Evolutionary conservation across 1,140 invertebrate species (phyloP).

Genomic region (Olivierus martensii): DNA sequence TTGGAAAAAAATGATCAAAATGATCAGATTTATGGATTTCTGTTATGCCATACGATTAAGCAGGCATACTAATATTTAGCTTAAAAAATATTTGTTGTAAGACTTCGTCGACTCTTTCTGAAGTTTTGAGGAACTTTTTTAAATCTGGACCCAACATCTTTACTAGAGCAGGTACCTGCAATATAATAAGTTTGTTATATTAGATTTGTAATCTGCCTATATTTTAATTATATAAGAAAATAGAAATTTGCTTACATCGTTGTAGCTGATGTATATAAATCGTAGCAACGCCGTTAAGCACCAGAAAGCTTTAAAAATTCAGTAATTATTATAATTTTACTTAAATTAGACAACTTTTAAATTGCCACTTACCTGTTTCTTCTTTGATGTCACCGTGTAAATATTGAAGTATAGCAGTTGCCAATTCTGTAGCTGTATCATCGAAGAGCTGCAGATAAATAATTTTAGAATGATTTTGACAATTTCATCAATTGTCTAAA

Average conservation of each 20-base stretch:
- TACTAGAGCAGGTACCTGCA: slow-evolving; percentile 60
- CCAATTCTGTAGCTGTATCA: slow-evolving; percentile 78
- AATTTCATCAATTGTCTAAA: no score
- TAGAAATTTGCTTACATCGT: slow-evolving; percentile 40
- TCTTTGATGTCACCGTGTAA: slow-evolving; percentile 62
- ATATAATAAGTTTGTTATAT: not conserved
- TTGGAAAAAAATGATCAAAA: no score
- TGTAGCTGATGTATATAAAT: slow-evolving; percentile 59
- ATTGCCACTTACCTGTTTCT: slow-evolving; percentile 46
- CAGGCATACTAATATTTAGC: not conserved
- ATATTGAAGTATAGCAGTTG: slow-evolving; percentile 83
- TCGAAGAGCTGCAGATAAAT: slow-evolving; percentile 87
- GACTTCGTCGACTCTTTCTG: slow-evolving; percentile 60
- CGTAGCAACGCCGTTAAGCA: slow-evolving; percentile 45
- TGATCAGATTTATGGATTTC: no score
- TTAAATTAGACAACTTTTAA: no score
- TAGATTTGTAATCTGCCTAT: not conserved
- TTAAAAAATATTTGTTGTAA: slow-evolving; percentile 41
- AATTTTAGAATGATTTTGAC: not conserved
- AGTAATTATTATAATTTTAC: no score
- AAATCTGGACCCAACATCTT: slow-evolving; percentile 87
- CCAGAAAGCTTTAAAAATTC: slow-evolving; percentile 15
- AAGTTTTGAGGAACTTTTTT: slow-evolving; percentile 60
- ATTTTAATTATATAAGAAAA: no score
- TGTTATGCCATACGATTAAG: no score